These are phyloP conservation scores for Mycalesis mineus DNA, from an alignment of 2,888 invertebrate species.

Conservation along the genomic window DNA sequence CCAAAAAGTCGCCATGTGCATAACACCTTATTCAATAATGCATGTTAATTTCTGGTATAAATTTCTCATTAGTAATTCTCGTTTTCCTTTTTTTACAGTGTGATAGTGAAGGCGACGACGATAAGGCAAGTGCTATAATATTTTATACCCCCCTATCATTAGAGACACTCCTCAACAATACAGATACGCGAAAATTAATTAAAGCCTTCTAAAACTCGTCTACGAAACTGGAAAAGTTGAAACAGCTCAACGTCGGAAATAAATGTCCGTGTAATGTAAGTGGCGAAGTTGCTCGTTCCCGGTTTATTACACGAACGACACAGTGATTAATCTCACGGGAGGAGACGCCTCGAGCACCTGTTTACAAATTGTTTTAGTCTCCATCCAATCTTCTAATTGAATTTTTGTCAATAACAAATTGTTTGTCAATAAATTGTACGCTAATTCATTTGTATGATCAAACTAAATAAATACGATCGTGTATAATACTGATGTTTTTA, in stretches of 20 bases:
- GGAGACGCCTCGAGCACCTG: conserved; percentile 43
- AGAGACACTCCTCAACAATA: conserved; percentile 29
- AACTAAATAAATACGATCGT: no score
- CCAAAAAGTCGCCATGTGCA: neutral
- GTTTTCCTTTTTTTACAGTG: conserved; percentile 83
- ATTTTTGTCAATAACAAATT: conserved; percentile 24
- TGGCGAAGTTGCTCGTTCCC: conserved; percentile 69
- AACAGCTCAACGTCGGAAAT: conserved; percentile 66
- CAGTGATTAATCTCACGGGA: conserved; percentile 63
- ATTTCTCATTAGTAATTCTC: conserved; percentile 16
- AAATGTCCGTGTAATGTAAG: conserved; percentile 74
- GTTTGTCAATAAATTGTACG: neutral
- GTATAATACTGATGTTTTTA: no score
- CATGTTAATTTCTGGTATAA: conserved; percentile 18
- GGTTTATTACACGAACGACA: conserved; percentile 60
- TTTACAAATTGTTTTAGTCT: conserved; percentile 46
- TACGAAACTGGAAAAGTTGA: conserved; percentile 63
- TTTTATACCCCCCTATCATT: conserved; percentile 39
- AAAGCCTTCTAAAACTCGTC: conserved; percentile 52
- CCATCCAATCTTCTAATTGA: conserved; percentile 28
- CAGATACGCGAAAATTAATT: conserved; percentile 64
- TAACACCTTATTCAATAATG: conserved; percentile 11
- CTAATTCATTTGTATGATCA: conserved; percentile 19
- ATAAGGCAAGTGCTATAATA: conserved; percentile 83
- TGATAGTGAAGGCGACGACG: conserved; percentile 96